A percentile compares a stretch with the other conserved stretches of the same genome.
Conservation (phyloP, 1,140 invertebrate genomes). For the Diplogasteroides magnus region DNA sequence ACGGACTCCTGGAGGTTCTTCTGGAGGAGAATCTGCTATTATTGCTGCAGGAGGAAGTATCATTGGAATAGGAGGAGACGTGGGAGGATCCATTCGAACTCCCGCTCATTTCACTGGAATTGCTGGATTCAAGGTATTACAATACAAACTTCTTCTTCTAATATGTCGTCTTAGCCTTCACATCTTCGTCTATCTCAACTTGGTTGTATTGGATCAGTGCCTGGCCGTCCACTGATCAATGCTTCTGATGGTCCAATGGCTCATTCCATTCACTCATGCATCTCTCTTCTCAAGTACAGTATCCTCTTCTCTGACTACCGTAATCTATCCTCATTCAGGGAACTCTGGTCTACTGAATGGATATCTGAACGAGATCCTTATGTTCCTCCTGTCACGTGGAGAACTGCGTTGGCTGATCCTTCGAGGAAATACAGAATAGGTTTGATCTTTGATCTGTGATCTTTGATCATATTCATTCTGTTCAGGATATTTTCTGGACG, state of each 20-base stretch:
- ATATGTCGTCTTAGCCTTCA: slow-evolving; percentile 25
- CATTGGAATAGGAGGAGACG: slow-evolving; percentile 55
- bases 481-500: slow-evolving; percentile 53
- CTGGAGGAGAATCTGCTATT: slow-evolving; percentile 51
- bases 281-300: neutral
- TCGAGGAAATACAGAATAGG: slow-evolving; percentile 48
- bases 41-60: slow-evolving; percentile 50
- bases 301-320: neutral
- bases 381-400: slow-evolving; percentile 35
- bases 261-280: slow-evolving; percentile 12
- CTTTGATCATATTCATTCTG: slow-evolving; percentile 5
- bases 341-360: neutral
- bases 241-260: slow-evolving; percentile 35
- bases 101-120: slow-evolving; percentile 45
- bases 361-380: slow-evolving; percentile 26
- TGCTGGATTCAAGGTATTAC: slow-evolving; percentile 22
- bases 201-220: slow-evolving; percentile 28
- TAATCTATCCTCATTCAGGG: too few species aligned
- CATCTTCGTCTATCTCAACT: slow-evolving; percentile 30
- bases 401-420: slow-evolving; percentile 18
- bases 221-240: slow-evolving; percentile 36
- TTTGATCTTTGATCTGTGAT: slow-evolving; percentile 22
- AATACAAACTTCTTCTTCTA: slow-evolving; percentile 3
- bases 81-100: slow-evolving; percentile 56
- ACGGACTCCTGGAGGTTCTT: slow-evolving; percentile 37